A percentile compares a stretch with the other conserved stretches of the same genome.
Evolutionary conservation across 1,140 invertebrate genomes (phyloP).

Genomic region (Bombus pascuorum): DNA sequence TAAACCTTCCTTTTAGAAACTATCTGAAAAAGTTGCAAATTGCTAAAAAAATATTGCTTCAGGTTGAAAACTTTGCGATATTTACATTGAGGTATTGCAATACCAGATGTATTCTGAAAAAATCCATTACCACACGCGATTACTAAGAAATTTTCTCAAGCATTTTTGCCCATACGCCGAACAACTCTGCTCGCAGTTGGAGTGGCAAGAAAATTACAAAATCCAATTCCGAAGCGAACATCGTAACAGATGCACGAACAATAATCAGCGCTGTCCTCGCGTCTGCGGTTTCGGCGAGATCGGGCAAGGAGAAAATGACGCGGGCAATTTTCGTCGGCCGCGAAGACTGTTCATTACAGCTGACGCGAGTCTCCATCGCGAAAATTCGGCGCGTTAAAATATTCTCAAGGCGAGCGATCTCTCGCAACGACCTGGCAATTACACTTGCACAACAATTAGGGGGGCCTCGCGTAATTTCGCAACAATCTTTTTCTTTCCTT

Average conservation of each 20-base stretch:
- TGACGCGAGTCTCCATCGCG: slow-evolving; percentile 29
- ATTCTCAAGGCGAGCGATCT: slow-evolving; percentile 46
- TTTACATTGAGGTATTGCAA: background rate
- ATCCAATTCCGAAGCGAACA: background rate
- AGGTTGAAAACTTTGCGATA: too few relatives aligned
- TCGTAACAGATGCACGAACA: background rate
- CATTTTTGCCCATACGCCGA: background rate
- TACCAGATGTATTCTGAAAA: accelerated
- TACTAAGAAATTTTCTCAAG: background rate
- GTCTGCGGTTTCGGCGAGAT: slow-evolving; percentile 9
- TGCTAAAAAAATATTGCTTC: background rate
- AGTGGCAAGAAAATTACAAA: slow-evolving; percentile 14
- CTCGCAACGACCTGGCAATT: slow-evolving; percentile 64
- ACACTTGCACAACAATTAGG: slow-evolving; percentile 73
- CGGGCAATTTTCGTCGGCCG: slow-evolving; percentile 13
- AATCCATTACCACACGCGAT: background rate
- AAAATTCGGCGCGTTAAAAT: slow-evolving; percentile 59
- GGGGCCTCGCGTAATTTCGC: slow-evolving; percentile 53
- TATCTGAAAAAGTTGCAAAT: background rate
- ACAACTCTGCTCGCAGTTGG: background rate
- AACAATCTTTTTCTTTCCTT: slow-evolving; percentile 29
- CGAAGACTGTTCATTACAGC: slow-evolving; percentile 48
- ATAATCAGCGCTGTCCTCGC: slow-evolving; percentile 1
- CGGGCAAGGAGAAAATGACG: slow-evolving; percentile 27
- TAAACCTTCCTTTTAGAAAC: background rate